These are phyloP conservation scores for Hydrotaea diabolus DNA, from an alignment of 2,888 invertebrate genomes.

Conservation along the genomic window DNA sequence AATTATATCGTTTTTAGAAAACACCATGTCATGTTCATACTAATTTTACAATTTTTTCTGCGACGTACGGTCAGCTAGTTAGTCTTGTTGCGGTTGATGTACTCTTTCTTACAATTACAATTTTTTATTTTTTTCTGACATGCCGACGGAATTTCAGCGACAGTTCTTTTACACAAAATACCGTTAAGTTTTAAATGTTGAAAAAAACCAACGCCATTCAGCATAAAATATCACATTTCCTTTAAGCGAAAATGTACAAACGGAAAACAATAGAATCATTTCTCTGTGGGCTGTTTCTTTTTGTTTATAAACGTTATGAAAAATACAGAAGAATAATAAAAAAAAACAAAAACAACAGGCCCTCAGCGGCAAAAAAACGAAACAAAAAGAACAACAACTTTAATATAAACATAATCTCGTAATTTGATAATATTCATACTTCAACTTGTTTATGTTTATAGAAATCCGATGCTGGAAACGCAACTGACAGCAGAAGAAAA, in stretches of 20 bases:
- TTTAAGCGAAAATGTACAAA: slow-evolving; percentile 42
- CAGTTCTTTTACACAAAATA: slow-evolving; percentile 57
- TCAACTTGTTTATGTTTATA: slow-evolving; percentile 63
- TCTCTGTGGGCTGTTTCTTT: not conserved
- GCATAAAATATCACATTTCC: slow-evolving; percentile 64
- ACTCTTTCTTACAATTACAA: too few relatives aligned
- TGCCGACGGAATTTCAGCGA: not conserved
- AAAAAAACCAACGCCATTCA: slow-evolving; percentile 26
- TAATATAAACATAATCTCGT: slow-evolving; percentile 61
- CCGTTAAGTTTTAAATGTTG: slow-evolving; percentile 56
- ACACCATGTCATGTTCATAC: too few relatives aligned
- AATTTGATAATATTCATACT: slow-evolving; percentile 60
- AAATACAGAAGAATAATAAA: not conserved
- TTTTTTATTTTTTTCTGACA: not conserved
- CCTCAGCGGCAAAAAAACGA: not conserved
- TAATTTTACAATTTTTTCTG: too few relatives aligned
- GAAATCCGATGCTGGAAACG: slow-evolving; percentile 27
- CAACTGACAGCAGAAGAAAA: not conserved
- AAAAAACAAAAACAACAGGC: not conserved
- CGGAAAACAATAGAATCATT: slow-evolving; percentile 10
- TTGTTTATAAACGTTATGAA: slow-evolving; percentile 8
- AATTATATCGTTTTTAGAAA: too few relatives aligned
- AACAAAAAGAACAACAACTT: not conserved
- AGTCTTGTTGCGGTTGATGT: too few relatives aligned
- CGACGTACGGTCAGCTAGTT: too few relatives aligned